Base-by-base conservation (phyloP, 35 echinoderm and acorn worm species). In the Holothuria glaberrima region DNA sequence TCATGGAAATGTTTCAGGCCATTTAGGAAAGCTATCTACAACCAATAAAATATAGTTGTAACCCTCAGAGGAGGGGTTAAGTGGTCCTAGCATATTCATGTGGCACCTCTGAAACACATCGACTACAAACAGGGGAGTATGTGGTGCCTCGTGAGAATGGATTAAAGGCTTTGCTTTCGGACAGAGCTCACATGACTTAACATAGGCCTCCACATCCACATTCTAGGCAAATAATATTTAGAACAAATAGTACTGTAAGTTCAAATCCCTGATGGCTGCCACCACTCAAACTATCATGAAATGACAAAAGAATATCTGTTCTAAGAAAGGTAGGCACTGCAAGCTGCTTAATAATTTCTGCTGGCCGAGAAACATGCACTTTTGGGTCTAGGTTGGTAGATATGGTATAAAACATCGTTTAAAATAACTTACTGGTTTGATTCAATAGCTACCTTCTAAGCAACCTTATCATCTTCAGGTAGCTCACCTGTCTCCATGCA, bases 1-100 rank as follows among this genome's bases (percentile, higher is more conserved):
- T 5, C 78, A 41, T 10, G 91, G 91, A 75, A 92, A 92, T 36
- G 91, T 83, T 80, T 92, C 91, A 63, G 63, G 84, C 91, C 91
- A 92, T 36, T 86, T 86, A 20, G 91, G 75, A 33, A 88, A 92
- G 20, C 82, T 65, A 58, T 92, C 91, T 29, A 86, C 81, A 75
- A 92, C 59, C 34, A 92, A 66, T 58, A 92, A 50, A 60, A 92
- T 87, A 34, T 92, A 17, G n/a, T n/a, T n/a, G n/a, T n/a, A n/a
- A n/a, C n/a, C n/a, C n/a, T n/a, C n/a, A n/a, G n/a, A n/a, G n/a
- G 90, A 73, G 27, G 59, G 35, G 26, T 65, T 87, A 30, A 92
- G 45, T 17, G 81, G 90, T 13, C 90, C 83, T 1, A 92, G 71
- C 20, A 92, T 87, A 66, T 92, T 82, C 64, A 92, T 74, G 57